These are phyloP conservation scores for Julus scandinavius DNA, from an alignment of 2,888 invertebrate species.

Conservation along the genomic window DNA sequence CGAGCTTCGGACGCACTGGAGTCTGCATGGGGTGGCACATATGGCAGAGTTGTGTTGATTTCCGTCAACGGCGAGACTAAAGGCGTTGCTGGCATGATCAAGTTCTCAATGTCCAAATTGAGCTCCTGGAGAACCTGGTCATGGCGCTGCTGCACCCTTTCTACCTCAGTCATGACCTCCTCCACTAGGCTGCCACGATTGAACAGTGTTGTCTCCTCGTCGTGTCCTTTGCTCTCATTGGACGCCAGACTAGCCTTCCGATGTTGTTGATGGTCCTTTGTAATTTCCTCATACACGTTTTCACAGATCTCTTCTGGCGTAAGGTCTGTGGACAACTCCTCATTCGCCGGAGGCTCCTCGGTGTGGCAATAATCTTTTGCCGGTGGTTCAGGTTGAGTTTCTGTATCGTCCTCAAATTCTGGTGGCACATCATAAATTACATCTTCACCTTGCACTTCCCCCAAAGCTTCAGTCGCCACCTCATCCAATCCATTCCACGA, in stretches of 20 bases:
- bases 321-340: background rate
- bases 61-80: conserved; percentile 47
- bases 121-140: conserved; percentile 84
- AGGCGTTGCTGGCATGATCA: conserved; percentile 78
- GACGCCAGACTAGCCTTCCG: background rate
- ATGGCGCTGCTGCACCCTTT: conserved; percentile 84
- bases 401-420: background rate
- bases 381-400: background rate
- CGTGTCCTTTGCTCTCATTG: conserved; percentile 37
- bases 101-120: conserved; percentile 87
- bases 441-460: background rate
- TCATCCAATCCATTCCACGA: background rate
- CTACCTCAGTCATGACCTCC: conserved; percentile 80
- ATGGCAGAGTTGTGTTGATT: background rate
- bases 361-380: background rate
- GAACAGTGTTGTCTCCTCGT: conserved; percentile 40
- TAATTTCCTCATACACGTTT: conserved; percentile 50
- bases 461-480: background rate
- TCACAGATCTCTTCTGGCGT: background rate
- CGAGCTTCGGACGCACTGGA: background rate
- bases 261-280: background rate
- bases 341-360: background rate
- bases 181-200: conserved; percentile 53
- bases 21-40: conserved; percentile 31
- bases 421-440: conserved; percentile 49